phyloP scores from a whole-genome alignment of 1,140 invertebrate species.

The Zaprionus inermis region DNA sequence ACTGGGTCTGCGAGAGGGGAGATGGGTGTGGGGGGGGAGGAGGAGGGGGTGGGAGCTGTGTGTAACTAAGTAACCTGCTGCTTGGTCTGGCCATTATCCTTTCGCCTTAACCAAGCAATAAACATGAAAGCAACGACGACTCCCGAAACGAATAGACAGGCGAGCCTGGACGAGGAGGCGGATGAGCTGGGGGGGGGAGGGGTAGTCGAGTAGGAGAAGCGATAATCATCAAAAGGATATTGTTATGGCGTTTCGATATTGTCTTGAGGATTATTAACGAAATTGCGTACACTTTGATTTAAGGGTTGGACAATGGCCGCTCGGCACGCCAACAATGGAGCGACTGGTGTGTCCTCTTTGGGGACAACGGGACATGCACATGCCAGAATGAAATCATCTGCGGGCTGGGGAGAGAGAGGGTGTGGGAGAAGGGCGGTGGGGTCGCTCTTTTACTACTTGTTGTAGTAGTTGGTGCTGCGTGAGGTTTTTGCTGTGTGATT shows the following conservation, averaged over 20 bases:
- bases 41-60: conserved; percentile 5
- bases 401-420: neutral
- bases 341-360: conserved; percentile 38
- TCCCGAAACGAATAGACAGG: conserved; percentile 61
- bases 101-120: conserved; percentile 70
- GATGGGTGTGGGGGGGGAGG: too few species aligned
- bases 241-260: conserved; percentile 82
- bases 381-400: conserved; percentile 66
- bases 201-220: conserved; percentile 50
- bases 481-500: conserved; percentile 69
- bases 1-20: neutral
- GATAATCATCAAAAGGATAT: conserved; percentile 84
- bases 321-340: conserved; percentile 63
- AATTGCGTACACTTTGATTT: conserved; percentile 82
- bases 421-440: neutral
- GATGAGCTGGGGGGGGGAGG: neutral
- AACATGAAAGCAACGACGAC: conserved; percentile 67
- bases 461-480: conserved; percentile 62
- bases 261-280: conserved; percentile 83
- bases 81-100: conserved; percentile 56
- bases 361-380: conserved; percentile 42
- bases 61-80: conserved; percentile 38
- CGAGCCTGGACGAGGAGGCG: conserved; percentile 5
- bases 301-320: conserved; percentile 76
- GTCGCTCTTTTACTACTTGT: conserved; percentile 76